Base-by-base conservation (phyloP, 2,113 vertebrate genomes). In the Urocitellus parryii region DNA sequence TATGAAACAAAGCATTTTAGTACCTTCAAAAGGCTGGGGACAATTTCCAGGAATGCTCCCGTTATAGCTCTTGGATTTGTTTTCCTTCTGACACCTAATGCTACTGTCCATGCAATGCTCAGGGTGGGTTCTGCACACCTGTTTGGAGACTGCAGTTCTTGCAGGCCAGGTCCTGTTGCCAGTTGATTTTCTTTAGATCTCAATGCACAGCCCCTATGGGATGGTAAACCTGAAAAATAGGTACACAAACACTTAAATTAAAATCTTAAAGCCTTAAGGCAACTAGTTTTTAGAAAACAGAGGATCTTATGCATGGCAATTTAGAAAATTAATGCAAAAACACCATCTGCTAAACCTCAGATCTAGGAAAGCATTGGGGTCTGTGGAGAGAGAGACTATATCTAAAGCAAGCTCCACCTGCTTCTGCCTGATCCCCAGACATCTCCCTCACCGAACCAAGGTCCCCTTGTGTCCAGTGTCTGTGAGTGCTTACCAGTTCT, bases 261-360 rank as follows among this genome's bases (percentile, higher is more conserved):
- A 96, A 98, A 97, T 97, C 97, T 96, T 94, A 96, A 98, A 98
- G 96, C 97, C 98, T 98, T 98, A 95, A 98, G 96, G 97, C 98
- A 98, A 97, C 97, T 96, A 85, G 97, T 97, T 98, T 98, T 98
- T 98, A 98, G 97, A 98, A 99, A 99, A 98, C 97, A 98, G 95
- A 98, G 97, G 96, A 97, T 98, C 98, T 98, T 98, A 96, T 98
- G 97, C 97, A 98, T 98, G 98, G 98, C 98, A 98, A 98, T 98
- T 98, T 98, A 96, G 97, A 98, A 98, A 98, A 98, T 98, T 97
- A 98, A 98, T 98, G 98, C 97, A 98, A 97, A 98, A 98, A 98
- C 98, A 98, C 98, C 98, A 98, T 98, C 98, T 98, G 98, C 97
- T 98, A 98, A 98, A 98, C 97, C 98, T 98, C 97, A 97, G 96